Evolutionary conservation across 2,113 vertebrate genomes (phyloP).

Genomic region (Gnathochromis pfefferi): DNA sequence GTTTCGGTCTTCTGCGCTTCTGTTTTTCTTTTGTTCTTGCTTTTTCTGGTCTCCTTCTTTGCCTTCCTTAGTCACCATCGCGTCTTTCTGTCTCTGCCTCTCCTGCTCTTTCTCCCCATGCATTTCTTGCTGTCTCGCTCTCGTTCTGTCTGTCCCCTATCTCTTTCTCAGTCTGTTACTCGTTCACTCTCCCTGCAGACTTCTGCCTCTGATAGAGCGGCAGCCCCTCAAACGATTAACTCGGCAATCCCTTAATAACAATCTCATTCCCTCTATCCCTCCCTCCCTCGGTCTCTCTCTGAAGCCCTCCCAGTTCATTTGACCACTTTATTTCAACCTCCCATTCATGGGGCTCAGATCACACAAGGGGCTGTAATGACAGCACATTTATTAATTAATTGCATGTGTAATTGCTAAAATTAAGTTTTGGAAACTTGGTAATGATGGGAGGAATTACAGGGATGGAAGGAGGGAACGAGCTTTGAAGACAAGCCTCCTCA

Average conservation of each 20-base stretch:
- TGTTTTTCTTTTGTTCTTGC: conserved; percentile 32
- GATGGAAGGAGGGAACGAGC: conserved; percentile 50
- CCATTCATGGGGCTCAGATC: conserved; percentile 69
- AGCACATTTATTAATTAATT: conserved; percentile 83
- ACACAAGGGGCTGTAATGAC: conserved; percentile 77
- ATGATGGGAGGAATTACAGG: conserved; percentile 78
- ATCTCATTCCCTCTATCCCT: conserved; percentile 64
- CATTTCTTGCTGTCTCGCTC: neutral
- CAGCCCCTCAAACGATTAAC: conserved; percentile 73
- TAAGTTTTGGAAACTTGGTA: conserved; percentile 80
- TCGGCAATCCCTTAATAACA: conserved; percentile 75
- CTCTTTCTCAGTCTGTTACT: conserved; percentile 36
- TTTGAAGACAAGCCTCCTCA: conserved; percentile 58
- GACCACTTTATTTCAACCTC: conserved; percentile 74
- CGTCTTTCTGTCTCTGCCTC: neutral
- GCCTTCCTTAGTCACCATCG: conserved; percentile 25
- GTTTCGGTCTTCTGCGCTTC: conserved; percentile 10
- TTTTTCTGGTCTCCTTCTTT: conserved; percentile 21
- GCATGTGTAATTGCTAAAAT: conserved; percentile 81
- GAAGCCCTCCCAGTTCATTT: conserved; percentile 68
- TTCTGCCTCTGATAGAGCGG: conserved; percentile 49
- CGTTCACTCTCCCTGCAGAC: conserved; percentile 46
- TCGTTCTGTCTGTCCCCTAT: neutral
- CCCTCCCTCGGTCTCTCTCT: conserved; percentile 46
- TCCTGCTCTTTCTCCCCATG: neutral